Evolutionary conservation across 2,888 invertebrate species (phyloP).

Genomic region (Chrysolina haemoptera): DNA sequence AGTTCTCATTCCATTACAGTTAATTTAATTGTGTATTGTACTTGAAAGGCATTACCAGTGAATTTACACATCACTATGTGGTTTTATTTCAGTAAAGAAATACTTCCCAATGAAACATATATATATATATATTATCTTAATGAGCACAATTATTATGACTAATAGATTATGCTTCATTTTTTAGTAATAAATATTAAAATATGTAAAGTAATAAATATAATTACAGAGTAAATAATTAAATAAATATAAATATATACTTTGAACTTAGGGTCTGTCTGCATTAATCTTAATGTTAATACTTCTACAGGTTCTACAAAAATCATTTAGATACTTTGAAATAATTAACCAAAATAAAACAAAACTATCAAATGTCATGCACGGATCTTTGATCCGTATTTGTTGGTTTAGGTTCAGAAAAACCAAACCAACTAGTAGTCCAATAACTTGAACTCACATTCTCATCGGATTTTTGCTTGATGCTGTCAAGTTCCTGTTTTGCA

Average conservation of each 20-base stretch:
- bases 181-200: background rate
- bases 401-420: constrained; percentile 53
- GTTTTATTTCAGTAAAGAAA: too few relatives aligned
- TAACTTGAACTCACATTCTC: constrained; percentile 65
- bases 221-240: constrained; percentile 7
- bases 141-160: too few relatives aligned
- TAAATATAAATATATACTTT: constrained; percentile 1
- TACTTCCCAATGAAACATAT: too few relatives aligned
- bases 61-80: too few relatives aligned
- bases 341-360: constrained; percentile 13
- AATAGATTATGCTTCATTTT: too few relatives aligned
- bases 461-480: constrained; percentile 59
- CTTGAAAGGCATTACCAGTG: too few relatives aligned
- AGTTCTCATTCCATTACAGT: too few relatives aligned
- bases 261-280: background rate
- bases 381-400: constrained; percentile 58
- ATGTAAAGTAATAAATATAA: constrained; percentile 12
- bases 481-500: constrained; percentile 65
- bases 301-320: background rate
- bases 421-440: constrained; percentile 66
- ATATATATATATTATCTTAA: too few relatives aligned
- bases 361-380: constrained; percentile 66
- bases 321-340: background rate
- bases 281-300: constrained; percentile 8
- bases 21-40: too few relatives aligned